Evolutionary conservation across 2,113 vertebrate genomes (phyloP).

Genomic region (Galemys pyrenaicus): DNA sequence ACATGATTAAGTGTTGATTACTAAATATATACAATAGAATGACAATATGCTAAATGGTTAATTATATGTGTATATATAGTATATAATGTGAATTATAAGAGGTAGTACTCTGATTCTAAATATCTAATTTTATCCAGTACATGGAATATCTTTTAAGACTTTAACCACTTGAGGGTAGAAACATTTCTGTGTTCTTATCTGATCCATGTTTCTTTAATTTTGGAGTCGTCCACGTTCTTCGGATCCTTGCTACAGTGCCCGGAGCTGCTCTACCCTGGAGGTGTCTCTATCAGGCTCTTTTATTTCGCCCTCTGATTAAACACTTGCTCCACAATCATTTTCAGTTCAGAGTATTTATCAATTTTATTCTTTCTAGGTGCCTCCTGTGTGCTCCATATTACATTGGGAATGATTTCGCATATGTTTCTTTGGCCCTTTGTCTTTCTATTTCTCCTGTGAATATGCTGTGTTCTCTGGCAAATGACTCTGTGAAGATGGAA

Average conservation of each 20-base stretch:
- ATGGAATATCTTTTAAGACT: background rate
- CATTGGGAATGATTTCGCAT: background rate
- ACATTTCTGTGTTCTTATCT: background rate
- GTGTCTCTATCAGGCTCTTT: background rate
- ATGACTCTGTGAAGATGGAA: background rate
- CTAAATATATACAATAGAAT: background rate
- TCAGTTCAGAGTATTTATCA: slow-evolving; percentile 51
- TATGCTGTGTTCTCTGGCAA: background rate
- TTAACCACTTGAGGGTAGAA: background rate
- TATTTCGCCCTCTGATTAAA: slow-evolving; percentile 50
- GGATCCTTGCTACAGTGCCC: slow-evolving; percentile 21
- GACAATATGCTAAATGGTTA: background rate
- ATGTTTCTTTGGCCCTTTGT: background rate
- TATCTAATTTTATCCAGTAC: background rate
- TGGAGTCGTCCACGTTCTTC: slow-evolving; percentile 20
- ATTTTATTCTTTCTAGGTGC: slow-evolving; percentile 48
- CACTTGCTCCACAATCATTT: slow-evolving; percentile 49
- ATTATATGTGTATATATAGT: background rate
- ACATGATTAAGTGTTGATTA: background rate
- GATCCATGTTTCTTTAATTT: slow-evolving; percentile 41
- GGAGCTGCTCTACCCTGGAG: background rate
- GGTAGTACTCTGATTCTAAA: background rate
- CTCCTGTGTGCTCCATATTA: slow-evolving; percentile 12
- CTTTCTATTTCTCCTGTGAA: slow-evolving; percentile 9
- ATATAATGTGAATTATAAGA: background rate